Base-by-base conservation (phyloP, 2,888 invertebrate genomes). In the Scaeva pyrastri region DNA sequence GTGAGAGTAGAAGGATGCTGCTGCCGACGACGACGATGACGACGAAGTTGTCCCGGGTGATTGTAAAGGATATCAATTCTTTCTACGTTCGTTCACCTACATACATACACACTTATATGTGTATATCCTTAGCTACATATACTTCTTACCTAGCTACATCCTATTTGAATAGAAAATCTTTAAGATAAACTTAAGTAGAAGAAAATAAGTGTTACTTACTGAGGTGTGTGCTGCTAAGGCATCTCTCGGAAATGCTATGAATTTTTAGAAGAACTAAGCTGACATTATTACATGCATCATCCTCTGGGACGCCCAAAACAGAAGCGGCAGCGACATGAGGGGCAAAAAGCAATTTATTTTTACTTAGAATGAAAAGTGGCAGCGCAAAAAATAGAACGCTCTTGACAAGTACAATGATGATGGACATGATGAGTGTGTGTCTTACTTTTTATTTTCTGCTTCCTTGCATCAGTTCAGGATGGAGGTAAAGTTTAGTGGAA, bases 331-430 rank as follows among this genome's bases (percentile, higher is more conserved):
- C 14, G 10, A 8, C 6, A 41, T 7, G 56, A 64, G 64, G 58
- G 64, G 70, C 48, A 43, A 80, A 86, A 81, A 86, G 81, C 81
- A 86, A 86, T 86, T 86, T 86, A 86, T 77, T 81, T 86, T 86
- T 81, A 86, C 85, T 81, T 77, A 79, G 21, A 70, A 64, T 48
- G 55, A 80, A 77, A 77, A 77, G 62, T 76, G 76, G 68, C 68
- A 77, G 62, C 52, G 55, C 31, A 66, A 68, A 31, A 68, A 76
- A 68, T 68, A 62, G 39, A 52, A 52, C 68, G 14, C 68, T 68
- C 62, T 73, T 70, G 72, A 68, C 68, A 52, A 52, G 39, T 36
- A 85, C 81, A 68, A 85, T 70, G 76, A 77, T 77, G 85, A 81
- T 77, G 76, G 72, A 72, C 74, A 73, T 73, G 72, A 76, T 80